Evolutionary conservation across 1,140 invertebrate species (phyloP), one percentile per base, ranked within the genome.

Genomic region (Anagrus nilaparvatae): DNA sequence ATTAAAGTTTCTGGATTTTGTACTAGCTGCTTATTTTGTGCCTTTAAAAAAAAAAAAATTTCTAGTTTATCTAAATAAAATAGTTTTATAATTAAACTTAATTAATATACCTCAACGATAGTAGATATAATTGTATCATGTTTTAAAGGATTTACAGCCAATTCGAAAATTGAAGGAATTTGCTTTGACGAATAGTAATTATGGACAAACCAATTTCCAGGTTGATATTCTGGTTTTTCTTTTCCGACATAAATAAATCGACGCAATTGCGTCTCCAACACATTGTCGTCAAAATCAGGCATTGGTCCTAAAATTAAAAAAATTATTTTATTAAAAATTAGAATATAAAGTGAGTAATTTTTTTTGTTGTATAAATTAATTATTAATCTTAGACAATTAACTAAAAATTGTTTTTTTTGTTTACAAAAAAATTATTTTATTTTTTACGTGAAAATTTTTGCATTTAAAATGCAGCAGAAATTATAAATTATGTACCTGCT

Each of bases 161-260:
- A 54, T 44, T 70, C 63, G 36, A 65, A 49, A 38, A 75, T 60
- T 18, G 58, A 70, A 29, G 54, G 49, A 24, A 74, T 44, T 46
- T 68, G 69, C 17, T 65, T 56, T 3, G 46, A 48, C 35, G 62
- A 54, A 49, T 69, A 75, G 37, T 75, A 74, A 42, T 73, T 61
- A 40, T 72, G 66, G 10, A 65, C 53, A 30, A 64, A 57, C 72
- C 73, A 75, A 49, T 69, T 69, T 36, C 72, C 73, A 43, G 74
- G 71, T 40, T 66, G 72, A 49, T 75, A 76, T 42, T 68, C 68
- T 1, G 70, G 66, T 33, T 65, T 52, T 50, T 75, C 72, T 55
- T 70, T 71, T 9, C 74, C 74, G 44, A 73, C 61, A 29, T 73
- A 73, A 9, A 76, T 51, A 51, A 62, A 75, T 32, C 69, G 60